Evolutionary conservation across 2,888 invertebrate genomes (phyloP).

Genomic region (Limenitis camilla): DNA sequence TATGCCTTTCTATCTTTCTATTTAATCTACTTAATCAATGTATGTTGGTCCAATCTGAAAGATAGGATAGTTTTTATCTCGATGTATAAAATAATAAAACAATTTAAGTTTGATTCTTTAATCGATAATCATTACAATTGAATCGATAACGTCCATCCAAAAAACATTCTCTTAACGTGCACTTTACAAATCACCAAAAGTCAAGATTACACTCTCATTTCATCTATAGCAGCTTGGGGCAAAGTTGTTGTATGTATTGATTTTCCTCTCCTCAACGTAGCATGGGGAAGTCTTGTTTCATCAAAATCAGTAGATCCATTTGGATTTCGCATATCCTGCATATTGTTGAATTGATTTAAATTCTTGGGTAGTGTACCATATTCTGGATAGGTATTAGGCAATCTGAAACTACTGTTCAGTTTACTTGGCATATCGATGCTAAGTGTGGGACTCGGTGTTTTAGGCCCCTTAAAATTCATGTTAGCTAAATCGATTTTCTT

Average conservation of each 20-base stretch:
- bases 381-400: constrained; percentile 65
- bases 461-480: constrained; percentile 73
- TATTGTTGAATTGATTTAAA: constrained; percentile 70
- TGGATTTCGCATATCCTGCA: constrained; percentile 39
- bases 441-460: constrained; percentile 77
- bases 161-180: constrained; percentile 49
- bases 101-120: constrained; percentile 34
- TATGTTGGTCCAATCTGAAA: too few species aligned
- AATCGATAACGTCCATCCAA: constrained; percentile 55
- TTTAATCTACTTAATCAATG: too few species aligned
- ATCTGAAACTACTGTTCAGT: constrained; percentile 65
- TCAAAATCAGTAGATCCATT: constrained; percentile 71
- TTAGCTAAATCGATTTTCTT: constrained; percentile 70
- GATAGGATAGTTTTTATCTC: too few species aligned
- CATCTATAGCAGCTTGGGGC: constrained; percentile 89
- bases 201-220: constrained; percentile 88
- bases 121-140: constrained; percentile 60
- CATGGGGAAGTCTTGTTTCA: constrained; percentile 50
- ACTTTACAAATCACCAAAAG: constrained; percentile 39
- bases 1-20: too few species aligned
- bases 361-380: constrained; percentile 78
- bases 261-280: constrained; percentile 59
- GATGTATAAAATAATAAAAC: constrained; percentile 9
- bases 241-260: constrained; percentile 75
- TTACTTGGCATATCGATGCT: constrained; percentile 72